Base-by-base conservation (phyloP, 2,888 invertebrate species). In the Leptinotarsa tumamoca region DNA sequence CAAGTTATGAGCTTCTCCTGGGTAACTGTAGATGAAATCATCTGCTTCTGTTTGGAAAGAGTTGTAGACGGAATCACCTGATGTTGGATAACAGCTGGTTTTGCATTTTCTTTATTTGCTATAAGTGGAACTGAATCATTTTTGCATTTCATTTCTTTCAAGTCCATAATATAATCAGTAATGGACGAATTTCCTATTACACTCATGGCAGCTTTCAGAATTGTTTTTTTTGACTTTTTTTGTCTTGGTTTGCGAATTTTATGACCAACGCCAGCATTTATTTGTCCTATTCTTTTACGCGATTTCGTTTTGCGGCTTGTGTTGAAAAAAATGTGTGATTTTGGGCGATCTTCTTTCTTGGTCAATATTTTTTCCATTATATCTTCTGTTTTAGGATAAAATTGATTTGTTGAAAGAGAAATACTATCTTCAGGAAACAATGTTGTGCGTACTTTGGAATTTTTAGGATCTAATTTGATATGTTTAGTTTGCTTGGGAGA, bases 191-290 rank as follows among this genome's bases (percentile, higher is more conserved):
- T 85, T 73, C 86, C 85, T 0, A 86, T 82, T 4, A 86, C 81
- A 77, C 85, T 85, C 33, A 83, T 69, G 10, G 85, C 84, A 61
- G 84, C 79, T 75, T 87, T 86, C 15, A 84, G 75, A 15, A 85
- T 67, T 17, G 80, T 74, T 72, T 83, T 84, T 13, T 76, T 76
- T 14, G 80, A 66, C 75, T 85, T 85, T 71, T 89, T 89, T 1
- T 88, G 84, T 86, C 91, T 93, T 0, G 92, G 93, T 84, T 91
- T 92, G 68, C 90, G 89, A 71, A 94, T 92, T 77, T 90, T 91
- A 83, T 94, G 93, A 74, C 89, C 87, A 0, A 94, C 93, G 1
- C 93, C 93, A 76, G 90, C 88, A 83, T 94, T 93, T n/a, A 94
- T 93, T 84, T 91, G 90, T 0, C 92, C 92, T 67, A 67, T 73